Base-by-base conservation (phyloP, 1,140 invertebrate species). In the Cyclargus thomasi region DNA sequence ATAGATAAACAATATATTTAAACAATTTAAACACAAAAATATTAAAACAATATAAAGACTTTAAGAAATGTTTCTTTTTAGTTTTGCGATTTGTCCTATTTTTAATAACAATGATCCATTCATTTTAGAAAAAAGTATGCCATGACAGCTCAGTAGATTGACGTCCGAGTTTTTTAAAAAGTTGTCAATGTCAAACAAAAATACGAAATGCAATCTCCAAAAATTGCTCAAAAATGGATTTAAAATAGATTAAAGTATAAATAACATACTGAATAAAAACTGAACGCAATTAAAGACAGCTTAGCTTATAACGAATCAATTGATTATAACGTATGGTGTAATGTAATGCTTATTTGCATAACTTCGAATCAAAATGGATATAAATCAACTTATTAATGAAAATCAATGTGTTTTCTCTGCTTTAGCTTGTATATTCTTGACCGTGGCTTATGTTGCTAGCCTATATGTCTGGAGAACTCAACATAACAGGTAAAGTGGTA, bases 401-500 rank as follows among this genome's bases (percentile, higher is more conserved):
- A 76, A 78, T 70, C 67, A 72, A 23, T 86, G 85, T 71, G 57
- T 74, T 59, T 78, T 74, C 62, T 86, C 86, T 8, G 74, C 85
- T 68, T 55, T 82, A 7, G 92, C 94, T 78, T 96, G 95, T 87
- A 88, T 96, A 70, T 86, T 93, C 64, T 91, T 97, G 70, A 95
- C 96, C 5, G 77, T 95, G 69, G 88, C 93, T 23, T 97, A 96
- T 91, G 95, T 97, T 67, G 94, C 93, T 20, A 97, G 96, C 86
- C 92, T 97, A 57, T 96, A 97, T 83, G 92, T 97, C 64, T 97
- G 96, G 96, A 94, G 92, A 71, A 93, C 93, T 21, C 93, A 93
- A 72, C 92, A 94, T 73, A 92, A 92, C 89, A 95, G 94, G 94
- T 95, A 93, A 55, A 20, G 8, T 59, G 8, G 17, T n/a, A n/a